Conservation (phyloP, 2,888 invertebrate species). For the Torymus auratus region DNA sequence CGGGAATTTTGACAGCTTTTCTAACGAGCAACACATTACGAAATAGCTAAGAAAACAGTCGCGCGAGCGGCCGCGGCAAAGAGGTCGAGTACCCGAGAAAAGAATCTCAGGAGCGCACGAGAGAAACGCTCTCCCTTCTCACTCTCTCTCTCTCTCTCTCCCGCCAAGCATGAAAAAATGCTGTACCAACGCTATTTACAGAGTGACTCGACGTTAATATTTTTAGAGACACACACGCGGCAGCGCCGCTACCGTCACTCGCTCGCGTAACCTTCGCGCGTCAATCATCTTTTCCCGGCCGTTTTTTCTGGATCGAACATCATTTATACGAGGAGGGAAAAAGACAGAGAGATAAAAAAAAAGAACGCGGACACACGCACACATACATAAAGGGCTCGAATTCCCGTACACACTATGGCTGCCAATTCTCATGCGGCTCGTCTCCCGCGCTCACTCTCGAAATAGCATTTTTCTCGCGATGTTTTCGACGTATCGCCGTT, state of each 20-base stretch:
- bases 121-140: constrained; percentile 14
- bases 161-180: constrained; percentile 34
- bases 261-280: constrained; percentile 61
- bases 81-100: constrained; percentile 14
- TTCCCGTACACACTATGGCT: constrained; percentile 55
- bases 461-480: constrained; percentile 50
- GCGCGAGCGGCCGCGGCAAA: neutral
- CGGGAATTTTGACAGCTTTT: neutral
- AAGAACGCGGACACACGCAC: neutral
- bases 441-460: constrained; percentile 28
- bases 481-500: constrained; percentile 20
- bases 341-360: neutral
- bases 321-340: constrained; percentile 43
- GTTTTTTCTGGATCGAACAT: constrained; percentile 63
- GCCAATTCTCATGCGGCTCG: constrained; percentile 56
- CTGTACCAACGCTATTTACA: constrained; percentile 19
- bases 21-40: constrained; percentile 14
- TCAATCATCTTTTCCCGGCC: constrained; percentile 64
- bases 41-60: constrained; percentile 18
- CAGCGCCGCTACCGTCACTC: no score
- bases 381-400: constrained; percentile 36
- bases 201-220: constrained; percentile 60
- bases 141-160: neutral
- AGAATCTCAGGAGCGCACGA: constrained; percentile 25
- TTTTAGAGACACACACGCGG: constrained; percentile 61